Evolutionary conservation across 2,888 invertebrate genomes (phyloP).

Genomic region (Limnephilus marmoratus): DNA sequence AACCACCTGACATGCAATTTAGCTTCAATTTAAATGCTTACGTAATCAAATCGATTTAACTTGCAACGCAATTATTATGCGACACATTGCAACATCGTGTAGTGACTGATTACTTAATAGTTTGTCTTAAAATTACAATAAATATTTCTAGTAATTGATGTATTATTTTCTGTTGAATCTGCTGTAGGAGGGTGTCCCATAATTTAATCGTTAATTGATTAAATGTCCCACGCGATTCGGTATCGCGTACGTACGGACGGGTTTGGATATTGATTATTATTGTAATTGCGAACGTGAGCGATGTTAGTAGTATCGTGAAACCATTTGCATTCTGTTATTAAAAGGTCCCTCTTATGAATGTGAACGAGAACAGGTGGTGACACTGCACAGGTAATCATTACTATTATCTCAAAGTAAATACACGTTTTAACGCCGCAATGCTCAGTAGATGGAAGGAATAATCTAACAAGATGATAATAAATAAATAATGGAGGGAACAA

Average conservation of each 20-base stretch:
- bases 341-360: conserved; percentile 23
- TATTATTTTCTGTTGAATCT: not conserved
- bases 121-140: not conserved
- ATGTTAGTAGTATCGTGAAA: not conserved
- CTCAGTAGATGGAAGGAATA: not conserved
- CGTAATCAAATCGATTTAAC: not conserved
- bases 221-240: not conserved
- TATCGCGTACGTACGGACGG: not conserved
- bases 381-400: conserved; percentile 14
- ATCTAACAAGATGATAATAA: not conserved
- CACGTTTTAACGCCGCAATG: not conserved
- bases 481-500: not conserved
- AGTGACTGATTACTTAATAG: not conserved
- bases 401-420: not conserved
- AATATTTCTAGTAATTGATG: not conserved
- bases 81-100: not conserved
- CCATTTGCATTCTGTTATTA: conserved; percentile 30
- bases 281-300: not conserved
- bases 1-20: not conserved
- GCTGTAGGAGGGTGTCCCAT: not conserved
- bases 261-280: not conserved
- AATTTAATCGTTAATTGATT: conserved; percentile 12
- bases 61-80: not conserved
- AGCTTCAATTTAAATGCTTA: not conserved
- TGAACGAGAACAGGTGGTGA: conserved; percentile 18